Evolutionary conservation across 2,113 vertebrate genomes (phyloP), one percentile per base, ranked within the genome.

Genomic region (Jaculus jaculus): DNA sequence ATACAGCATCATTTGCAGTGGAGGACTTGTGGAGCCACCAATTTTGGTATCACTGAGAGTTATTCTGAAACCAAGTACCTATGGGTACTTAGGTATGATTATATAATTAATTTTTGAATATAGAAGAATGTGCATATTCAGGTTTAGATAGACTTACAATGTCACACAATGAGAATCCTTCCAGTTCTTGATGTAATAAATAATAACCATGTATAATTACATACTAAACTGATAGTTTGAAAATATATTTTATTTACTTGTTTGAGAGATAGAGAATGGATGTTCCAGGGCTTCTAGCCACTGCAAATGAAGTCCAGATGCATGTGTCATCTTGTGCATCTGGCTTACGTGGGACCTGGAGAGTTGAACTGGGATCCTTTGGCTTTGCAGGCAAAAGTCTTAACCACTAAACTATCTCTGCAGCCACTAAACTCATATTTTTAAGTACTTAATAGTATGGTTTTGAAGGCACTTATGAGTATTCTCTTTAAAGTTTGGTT

Each of bases 381-480:
- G n/a, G n/a, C n/a, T n/a, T n/a, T n/a, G n/a, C n/a, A n/a, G n/a
- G n/a, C n/a, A n/a, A n/a, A n/a, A n/a, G n/a, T n/a, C n/a, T n/a
- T n/a, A n/a, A n/a, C n/a, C n/a, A n/a, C n/a, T n/a, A n/a, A n/a
- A n/a, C n/a, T n/a, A n/a, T n/a, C n/a, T n/a, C n/a, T n/a, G n/a
- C n/a, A n/a, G n/a, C n/a, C n/a, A n/a, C n/a, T n/a, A n/a, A n/a
- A n/a, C n/a, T n/a, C n/a, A n/a, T n/a, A n/a, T n/a, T n/a, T n/a
- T n/a, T n/a, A 37, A 24, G 5, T 79, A 42, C 79, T 69, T 89
- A 78, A 39, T 77, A 84, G 8, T 79, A 69, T 95, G 9, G 73
- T 85, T 89, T 94, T 93, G 80, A 63, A 78, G 23, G 21, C 26
- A 21, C 30, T 75, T 87, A 88, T 11, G 72, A 47, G 24, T 61